phyloP scores from a whole-genome alignment of 2,113 vertebrate genomes.

The Tapirus terrestris region DNA sequence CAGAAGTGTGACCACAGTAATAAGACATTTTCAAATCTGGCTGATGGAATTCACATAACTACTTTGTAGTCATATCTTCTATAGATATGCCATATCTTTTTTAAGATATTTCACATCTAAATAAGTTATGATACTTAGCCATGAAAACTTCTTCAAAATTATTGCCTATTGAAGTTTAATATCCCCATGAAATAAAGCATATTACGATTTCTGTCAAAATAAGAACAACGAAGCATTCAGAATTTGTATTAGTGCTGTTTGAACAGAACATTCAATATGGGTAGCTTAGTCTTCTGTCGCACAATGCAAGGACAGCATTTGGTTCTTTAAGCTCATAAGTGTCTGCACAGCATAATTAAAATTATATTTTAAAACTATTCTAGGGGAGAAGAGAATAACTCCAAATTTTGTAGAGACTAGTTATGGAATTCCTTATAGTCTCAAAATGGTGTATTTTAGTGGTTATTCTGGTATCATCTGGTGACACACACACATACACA shows the following conservation, averaged over 20 bases:
- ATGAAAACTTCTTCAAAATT: slow-evolving; percentile 20
- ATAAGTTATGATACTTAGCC: background rate
- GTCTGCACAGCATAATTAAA: background rate
- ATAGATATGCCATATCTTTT: background rate
- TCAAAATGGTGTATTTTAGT: slow-evolving; percentile 42
- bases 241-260: slow-evolving; percentile 7
- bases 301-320: background rate
- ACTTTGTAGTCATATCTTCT: background rate
- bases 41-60: background rate
- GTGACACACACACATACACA: background rate
- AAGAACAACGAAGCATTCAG: slow-evolving; percentile 1
- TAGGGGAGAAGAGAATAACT: background rate
- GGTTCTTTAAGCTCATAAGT: background rate
- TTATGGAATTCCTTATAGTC: slow-evolving; percentile 42
- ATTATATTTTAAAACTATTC: slow-evolving; percentile 16
- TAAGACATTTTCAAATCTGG: slow-evolving; percentile 36
- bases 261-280: slow-evolving; percentile 19
- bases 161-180: background rate
- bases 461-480: background rate
- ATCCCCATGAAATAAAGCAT: background rate
- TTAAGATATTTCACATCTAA: background rate
- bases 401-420: background rate
- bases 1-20: background rate
- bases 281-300: background rate
- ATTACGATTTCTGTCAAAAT: slow-evolving; percentile 24